phyloP scores from a whole-genome alignment of 2,888 invertebrate species.

The Acanthopleura granulata region DNA sequence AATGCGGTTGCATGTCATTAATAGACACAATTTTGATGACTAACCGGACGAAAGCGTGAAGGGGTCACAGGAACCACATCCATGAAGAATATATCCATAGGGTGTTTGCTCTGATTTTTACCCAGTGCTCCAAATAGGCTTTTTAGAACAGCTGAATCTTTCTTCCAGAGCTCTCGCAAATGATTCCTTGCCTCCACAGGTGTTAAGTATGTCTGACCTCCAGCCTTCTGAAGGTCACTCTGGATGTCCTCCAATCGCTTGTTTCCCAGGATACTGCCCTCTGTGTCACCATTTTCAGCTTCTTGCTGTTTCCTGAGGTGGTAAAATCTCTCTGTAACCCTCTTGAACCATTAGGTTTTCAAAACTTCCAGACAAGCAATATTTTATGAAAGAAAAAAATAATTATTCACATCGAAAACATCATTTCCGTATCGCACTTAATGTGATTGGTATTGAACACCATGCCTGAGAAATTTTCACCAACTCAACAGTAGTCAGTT shows the following conservation, averaged over 20 bases:
- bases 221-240: conserved; percentile 26
- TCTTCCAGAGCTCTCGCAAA: conserved; percentile 72
- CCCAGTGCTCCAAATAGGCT: conserved; percentile 72
- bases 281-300: background rate
- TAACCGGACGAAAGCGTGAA: conserved; percentile 84
- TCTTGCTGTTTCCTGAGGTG: background rate
- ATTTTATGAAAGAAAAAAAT: too few relatives aligned
- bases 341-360: too few relatives aligned
- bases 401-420: too few relatives aligned
- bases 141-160: conserved; percentile 78
- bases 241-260: conserved; percentile 29
- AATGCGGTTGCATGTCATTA: too few relatives aligned
- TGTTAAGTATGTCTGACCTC: conserved; percentile 55
- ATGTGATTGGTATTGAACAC: too few relatives aligned
- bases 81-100: conserved; percentile 89
- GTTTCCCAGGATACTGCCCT: conserved; percentile 17
- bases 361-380: too few relatives aligned
- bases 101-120: conserved; percentile 33
- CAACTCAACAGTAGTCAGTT: too few relatives aligned
- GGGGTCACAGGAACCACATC: conserved; percentile 89
- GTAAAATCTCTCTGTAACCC: background rate
- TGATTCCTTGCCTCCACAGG: conserved; percentile 71
- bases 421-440: too few relatives aligned
- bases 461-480: too few relatives aligned
- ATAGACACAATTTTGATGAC: conserved; percentile 40